These are phyloP conservation scores for Ctenodactylus gundi DNA, from an alignment of 2,113 vertebrate species.

Conservation along the genomic window DNA sequence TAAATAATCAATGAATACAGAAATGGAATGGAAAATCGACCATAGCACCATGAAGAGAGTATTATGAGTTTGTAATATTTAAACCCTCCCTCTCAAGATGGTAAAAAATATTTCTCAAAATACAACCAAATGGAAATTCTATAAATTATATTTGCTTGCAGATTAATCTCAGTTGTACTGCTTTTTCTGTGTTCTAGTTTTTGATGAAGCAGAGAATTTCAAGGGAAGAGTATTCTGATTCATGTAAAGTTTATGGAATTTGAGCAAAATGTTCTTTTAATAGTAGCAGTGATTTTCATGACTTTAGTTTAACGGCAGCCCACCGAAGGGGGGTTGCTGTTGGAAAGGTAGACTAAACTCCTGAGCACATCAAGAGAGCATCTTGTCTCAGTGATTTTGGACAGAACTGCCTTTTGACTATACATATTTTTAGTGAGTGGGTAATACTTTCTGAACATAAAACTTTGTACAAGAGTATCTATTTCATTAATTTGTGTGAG, in stretches of 20 bases:
- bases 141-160: constrained; percentile 2
- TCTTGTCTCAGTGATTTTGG: constrained; percentile 51
- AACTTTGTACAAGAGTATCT: background rate
- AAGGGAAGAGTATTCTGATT: constrained; percentile 16
- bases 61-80: background rate
- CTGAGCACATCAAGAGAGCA: background rate
- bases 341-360: constrained; percentile 55
- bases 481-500: constrained; percentile 27
- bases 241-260: constrained; percentile 60
- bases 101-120: background rate
- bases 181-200: constrained; percentile 1
- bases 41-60: fast-evolving
- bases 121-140: background rate
- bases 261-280: constrained; percentile 39
- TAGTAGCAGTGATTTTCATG: background rate
- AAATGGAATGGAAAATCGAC: background rate
- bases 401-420: constrained; percentile 41
- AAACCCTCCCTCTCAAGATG: fast-evolving
- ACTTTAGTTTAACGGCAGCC: background rate
- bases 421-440: constrained; percentile 54
- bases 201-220: background rate
- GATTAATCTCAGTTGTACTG: background rate
- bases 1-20: background rate
- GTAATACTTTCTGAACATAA: constrained; percentile 22
- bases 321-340: constrained; percentile 48